Evolutionary conservation across 2,113 vertebrate genomes (phyloP).

Genomic region (Pelvicachromis taeniatus): DNA sequence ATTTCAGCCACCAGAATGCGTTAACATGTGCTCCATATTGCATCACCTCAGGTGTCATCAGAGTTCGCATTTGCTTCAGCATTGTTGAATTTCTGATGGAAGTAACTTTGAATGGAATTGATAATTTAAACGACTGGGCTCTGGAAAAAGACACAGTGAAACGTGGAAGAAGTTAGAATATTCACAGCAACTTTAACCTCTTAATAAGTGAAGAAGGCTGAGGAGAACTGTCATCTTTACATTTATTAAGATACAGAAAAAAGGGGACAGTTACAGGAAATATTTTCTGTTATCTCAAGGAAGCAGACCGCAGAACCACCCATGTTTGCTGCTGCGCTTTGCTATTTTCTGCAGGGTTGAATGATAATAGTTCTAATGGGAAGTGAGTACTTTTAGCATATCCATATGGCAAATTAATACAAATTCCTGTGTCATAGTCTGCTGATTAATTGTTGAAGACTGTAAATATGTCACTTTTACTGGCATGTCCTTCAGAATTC

Average conservation of each 20-base stretch:
- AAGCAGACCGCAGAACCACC: background rate
- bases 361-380: background rate
- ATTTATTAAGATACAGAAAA: background rate
- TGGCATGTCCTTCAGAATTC: background rate
- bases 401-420: background rate
- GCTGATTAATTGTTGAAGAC: background rate
- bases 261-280: background rate
- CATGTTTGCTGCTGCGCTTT: background rate
- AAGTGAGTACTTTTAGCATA: background rate
- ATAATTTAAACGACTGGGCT: fast-evolving
- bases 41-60: background rate
- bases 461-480: background rate
- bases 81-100: constrained; percentile 59
- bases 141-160: constrained; percentile 31
- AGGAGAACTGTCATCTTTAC: background rate
- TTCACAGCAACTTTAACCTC: background rate
- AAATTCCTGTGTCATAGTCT: background rate
- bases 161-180: background rate
- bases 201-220: background rate
- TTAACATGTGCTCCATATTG: background rate
- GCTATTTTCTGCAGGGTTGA: background rate
- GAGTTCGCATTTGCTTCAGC: constrained; percentile 18
- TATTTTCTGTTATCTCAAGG: background rate
- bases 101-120: fast-evolving
- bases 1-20: background rate